A percentile compares a stretch with the other conserved stretches of the same genome.
Evolutionary conservation across 2,888 invertebrate genomes (phyloP).

Genomic region (Apomyelois bistriatella): DNA sequence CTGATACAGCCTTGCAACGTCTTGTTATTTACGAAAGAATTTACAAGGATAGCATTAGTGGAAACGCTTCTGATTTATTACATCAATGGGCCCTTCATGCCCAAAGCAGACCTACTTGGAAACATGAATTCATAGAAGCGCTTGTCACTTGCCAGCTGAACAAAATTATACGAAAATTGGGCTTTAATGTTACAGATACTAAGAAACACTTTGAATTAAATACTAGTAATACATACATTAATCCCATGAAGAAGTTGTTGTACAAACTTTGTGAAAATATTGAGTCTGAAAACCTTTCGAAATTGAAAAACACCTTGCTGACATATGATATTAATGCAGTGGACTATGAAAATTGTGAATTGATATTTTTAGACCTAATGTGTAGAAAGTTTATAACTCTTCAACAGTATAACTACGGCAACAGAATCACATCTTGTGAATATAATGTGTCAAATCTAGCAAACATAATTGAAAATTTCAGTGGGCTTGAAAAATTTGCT

Average conservation of each 20-base stretch:
- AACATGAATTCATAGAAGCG: constrained; percentile 65
- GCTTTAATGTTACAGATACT: constrained; percentile 45
- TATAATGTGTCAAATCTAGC: constrained; percentile 43
- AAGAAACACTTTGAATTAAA: constrained; percentile 48
- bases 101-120: constrained; percentile 53
- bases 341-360: constrained; percentile 57
- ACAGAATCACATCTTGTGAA: constrained; percentile 28
- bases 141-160: constrained; percentile 58
- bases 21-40: constrained; percentile 56
- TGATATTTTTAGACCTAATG: constrained; percentile 59
- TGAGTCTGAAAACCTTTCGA: constrained; percentile 41
- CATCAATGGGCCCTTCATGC: constrained; percentile 60
- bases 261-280: constrained; percentile 64
- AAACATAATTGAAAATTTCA: constrained; percentile 50
- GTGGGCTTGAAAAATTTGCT: constrained; percentile 41
- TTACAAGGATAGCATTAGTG: constrained; percentile 38
- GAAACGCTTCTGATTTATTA: constrained; percentile 48
- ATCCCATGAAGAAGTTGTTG: constrained; percentile 58
- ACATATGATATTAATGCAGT: constrained; percentile 49
- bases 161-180: constrained; percentile 56
- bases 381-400: constrained; percentile 55
- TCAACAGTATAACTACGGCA: constrained; percentile 29
- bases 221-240: constrained; percentile 44
- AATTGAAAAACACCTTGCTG: constrained; percentile 49
- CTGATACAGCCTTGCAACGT: constrained; percentile 62